Evolutionary conservation across 2,797 vertebrate genomes (phyloP).

Genomic region (Anas georgica): DNA sequence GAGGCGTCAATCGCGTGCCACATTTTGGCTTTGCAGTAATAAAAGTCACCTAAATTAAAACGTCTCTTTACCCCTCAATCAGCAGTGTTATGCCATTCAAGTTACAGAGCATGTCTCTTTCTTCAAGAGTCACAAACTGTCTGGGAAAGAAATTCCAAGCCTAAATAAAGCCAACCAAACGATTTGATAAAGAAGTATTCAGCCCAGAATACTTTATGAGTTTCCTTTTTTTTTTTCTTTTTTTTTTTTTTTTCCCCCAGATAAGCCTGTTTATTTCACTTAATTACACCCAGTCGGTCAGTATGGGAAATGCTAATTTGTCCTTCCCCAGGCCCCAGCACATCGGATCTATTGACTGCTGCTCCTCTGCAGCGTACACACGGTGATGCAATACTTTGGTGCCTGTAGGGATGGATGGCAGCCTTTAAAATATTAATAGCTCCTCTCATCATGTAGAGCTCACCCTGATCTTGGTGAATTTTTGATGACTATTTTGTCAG

Average conservation of each 20-base stretch:
- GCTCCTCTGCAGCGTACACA: conserved; percentile 7
- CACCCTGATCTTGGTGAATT: conserved; percentile 8
- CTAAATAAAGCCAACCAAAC: not conserved
- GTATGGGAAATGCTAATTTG: conserved; percentile 17
- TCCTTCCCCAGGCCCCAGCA: not conserved
- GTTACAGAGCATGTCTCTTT: not conserved
- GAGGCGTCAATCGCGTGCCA: conserved; percentile 70
- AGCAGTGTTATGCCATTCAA: not conserved
- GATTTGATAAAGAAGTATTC: not conserved
- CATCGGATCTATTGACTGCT: conserved; percentile 42
- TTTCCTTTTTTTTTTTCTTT: not conserved
- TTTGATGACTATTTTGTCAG: conserved; percentile 8
- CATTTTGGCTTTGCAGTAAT: conserved; percentile 62
- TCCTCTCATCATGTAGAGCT: conserved; percentile 31
- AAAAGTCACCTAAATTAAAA: conserved; percentile 33
- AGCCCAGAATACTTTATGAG: conserved; percentile 4
- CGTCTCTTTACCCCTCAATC: not conserved
- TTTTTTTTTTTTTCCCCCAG: not conserved
- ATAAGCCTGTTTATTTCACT: conserved; percentile 47
- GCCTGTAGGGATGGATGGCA: conserved; percentile 24
- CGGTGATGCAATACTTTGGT: conserved; percentile 37
- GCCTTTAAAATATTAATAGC: conserved; percentile 71
- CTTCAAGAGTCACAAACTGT: not conserved
- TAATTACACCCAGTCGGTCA: conserved; percentile 23
- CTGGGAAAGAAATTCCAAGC: conserved; percentile 29